Percentiles rank a stretch among this genome's conserved stretches.
Conservation (phyloP, 2,797 vertebrate genomes). For the Mormyrops boulengeri region DNA sequence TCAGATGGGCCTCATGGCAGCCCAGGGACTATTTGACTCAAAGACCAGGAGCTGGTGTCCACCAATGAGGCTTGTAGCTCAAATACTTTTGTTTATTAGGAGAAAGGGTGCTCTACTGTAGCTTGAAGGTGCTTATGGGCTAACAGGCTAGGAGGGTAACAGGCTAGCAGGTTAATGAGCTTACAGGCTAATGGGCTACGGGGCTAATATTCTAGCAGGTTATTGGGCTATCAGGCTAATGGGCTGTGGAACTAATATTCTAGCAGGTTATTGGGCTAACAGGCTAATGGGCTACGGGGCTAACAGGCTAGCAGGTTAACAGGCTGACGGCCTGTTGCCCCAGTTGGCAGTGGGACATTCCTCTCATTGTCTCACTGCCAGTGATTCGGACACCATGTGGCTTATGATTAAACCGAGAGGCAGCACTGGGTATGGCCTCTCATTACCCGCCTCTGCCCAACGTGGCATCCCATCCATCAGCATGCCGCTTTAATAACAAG, state of each 20-base stretch:
- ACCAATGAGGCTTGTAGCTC: conserved; percentile 13
- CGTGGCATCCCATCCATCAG: conserved; percentile 1
- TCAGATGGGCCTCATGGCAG: neutral
- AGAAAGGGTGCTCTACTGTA: conserved; percentile 21
- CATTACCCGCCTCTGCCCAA: neutral
- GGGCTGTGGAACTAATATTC: neutral
- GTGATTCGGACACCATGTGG: neutral
- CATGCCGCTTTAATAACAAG: neutral
- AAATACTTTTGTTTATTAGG: conserved; percentile 10
- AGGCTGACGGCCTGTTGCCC: neutral
- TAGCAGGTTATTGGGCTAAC: neutral
- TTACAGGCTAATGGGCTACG: neutral
- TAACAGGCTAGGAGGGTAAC: neutral
- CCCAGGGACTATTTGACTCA: neutral
- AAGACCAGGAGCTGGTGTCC: neutral
- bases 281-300: neutral
- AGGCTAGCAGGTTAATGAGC: too few species aligned
- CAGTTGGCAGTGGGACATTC: neutral
- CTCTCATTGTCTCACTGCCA: neutral
- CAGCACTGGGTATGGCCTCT: neutral
- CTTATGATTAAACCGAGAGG: conserved; percentile 6
- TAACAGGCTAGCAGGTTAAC: neutral
- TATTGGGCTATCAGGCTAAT: neutral
- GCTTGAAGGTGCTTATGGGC: neutral
- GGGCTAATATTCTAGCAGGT: neutral